phyloP scores from a whole-genome alignment of 1,140 invertebrate genomes.

The Centruroides vittatus region DNA sequence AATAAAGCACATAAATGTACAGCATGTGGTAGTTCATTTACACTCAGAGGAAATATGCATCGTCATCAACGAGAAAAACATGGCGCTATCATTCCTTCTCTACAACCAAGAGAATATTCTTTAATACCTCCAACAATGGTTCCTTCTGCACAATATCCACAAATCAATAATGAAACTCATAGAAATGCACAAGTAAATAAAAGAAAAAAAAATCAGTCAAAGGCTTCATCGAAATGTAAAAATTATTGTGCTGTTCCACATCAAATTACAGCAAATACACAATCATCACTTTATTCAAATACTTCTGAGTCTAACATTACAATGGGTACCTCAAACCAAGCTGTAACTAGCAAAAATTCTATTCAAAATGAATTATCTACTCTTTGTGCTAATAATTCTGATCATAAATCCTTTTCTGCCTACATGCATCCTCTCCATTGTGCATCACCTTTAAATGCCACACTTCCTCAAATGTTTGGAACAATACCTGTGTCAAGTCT shows the following conservation, averaged over 20 bases:
- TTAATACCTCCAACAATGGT: slow-evolving; percentile 3
- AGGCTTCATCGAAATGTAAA: slow-evolving; percentile 5
- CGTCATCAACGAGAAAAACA: slow-evolving; percentile 24
- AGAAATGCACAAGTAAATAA: not conserved
- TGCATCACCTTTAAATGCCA: not conserved
- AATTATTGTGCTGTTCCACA: slow-evolving; percentile 9
- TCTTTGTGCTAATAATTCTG: slow-evolving; percentile 9
- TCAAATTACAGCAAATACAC: slow-evolving; percentile 9
- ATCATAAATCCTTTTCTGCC: slow-evolving; percentile 13
- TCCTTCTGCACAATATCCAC: too few relatives aligned
- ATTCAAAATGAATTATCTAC: slow-evolving; percentile 7
- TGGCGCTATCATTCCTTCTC: slow-evolving; percentile 10
- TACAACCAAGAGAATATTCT: slow-evolving; percentile 9
- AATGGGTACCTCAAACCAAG: slow-evolving; percentile 1
- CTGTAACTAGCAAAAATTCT: slow-evolving; percentile 3
- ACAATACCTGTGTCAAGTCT: slow-evolving; percentile 11
- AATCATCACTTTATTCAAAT: not conserved
- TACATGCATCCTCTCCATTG: slow-evolving; percentile 7
- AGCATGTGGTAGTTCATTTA: slow-evolving; percentile 31
- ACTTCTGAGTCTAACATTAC: too few relatives aligned
- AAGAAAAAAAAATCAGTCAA: slow-evolving; percentile 9
- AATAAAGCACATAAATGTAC: slow-evolving; percentile 24
- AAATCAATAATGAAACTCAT: too few relatives aligned
- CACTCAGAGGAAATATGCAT: slow-evolving; percentile 35
- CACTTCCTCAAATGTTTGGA: slow-evolving; percentile 7